These are phyloP conservation scores for Ellobius talpinus DNA, from an alignment of 2,113 vertebrate genomes.

Conservation along the genomic window DNA sequence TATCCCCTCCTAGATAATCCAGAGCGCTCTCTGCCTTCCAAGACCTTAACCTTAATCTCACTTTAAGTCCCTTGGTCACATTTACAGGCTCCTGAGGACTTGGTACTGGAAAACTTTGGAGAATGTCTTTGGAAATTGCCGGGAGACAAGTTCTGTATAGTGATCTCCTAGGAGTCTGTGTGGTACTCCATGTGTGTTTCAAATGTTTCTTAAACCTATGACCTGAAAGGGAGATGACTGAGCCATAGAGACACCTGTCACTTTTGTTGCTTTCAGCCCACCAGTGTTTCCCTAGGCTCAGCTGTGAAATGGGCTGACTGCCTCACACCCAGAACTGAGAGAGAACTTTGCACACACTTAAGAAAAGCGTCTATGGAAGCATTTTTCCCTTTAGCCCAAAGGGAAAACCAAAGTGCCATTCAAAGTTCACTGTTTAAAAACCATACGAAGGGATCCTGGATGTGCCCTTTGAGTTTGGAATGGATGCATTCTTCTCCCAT, in stretches of 20 bases:
- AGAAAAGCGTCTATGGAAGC: conserved; percentile 21
- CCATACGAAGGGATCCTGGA: neutral
- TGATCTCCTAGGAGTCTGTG: neutral
- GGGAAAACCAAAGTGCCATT: neutral
- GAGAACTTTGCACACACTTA: conserved; percentile 27
- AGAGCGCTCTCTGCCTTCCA: neutral
- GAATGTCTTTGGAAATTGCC: neutral
- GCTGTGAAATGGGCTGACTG: neutral
- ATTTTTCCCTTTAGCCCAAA: neutral
- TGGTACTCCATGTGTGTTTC: neutral
- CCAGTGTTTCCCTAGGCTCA: neutral
- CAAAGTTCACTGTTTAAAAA: conserved; percentile 9
- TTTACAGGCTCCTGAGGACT: neutral
- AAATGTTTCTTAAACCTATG: neutral
- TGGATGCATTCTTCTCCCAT: conserved; percentile 49
- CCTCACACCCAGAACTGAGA: neutral
- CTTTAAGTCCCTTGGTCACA: neutral
- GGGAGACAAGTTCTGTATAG: neutral
- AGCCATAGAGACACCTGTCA: neutral
- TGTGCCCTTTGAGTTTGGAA: conserved; percentile 45
- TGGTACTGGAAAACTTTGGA: neutral
- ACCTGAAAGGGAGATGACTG: neutral
- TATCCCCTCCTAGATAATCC: neutral
- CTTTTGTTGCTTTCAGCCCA: neutral
- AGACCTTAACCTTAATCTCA: conserved; percentile 4